A percentile compares a stretch with the other conserved stretches of the same genome.
phyloP scores from a whole-genome alignment of 1,140 invertebrate species.

The Apis cerana region DNA sequence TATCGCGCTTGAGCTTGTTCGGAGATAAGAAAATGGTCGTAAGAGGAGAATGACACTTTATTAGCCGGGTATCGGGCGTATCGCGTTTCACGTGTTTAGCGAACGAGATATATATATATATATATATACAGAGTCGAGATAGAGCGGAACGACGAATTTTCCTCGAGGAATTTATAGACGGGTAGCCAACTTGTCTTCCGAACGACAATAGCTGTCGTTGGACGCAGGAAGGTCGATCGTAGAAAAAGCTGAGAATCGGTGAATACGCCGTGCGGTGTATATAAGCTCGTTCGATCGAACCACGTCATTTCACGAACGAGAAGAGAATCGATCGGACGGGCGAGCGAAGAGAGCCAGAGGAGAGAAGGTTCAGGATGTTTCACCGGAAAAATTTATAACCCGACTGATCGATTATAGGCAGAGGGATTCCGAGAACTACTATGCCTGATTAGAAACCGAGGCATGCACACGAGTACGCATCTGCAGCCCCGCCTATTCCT shows the following conservation, averaged over 20 bases:
- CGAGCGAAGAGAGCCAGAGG: neutral
- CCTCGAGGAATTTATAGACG: too few relatives aligned
- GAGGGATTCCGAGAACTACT: constrained; percentile 79
- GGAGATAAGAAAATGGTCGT: too few relatives aligned
- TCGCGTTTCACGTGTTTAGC: constrained; percentile 43
- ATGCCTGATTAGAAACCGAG: constrained; percentile 77
- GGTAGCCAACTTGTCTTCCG: too few relatives aligned
- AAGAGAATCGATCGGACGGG: constrained; percentile 31
- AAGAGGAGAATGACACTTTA: too few relatives aligned
- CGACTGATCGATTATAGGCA: constrained; percentile 75
- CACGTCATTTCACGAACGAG: constrained; percentile 4
- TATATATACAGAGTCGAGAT: too few relatives aligned
- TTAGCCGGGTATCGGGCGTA: too few relatives aligned
- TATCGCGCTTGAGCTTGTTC: too few relatives aligned
- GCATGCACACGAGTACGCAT: constrained; percentile 70
- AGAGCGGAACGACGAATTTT: too few relatives aligned
- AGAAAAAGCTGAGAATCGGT: neutral
- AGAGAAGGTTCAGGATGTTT: constrained; percentile 50
- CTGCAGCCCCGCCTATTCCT: constrained; percentile 71
- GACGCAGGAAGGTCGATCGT: neutral
- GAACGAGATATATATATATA: too few relatives aligned
- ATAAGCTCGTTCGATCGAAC: neutral
- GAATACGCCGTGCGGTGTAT: neutral
- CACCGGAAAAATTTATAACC: constrained; percentile 74
- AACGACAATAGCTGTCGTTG: too few relatives aligned